These are phyloP conservation scores for Nipponacmea schrenckii DNA, from an alignment of 2,888 invertebrate species.

Conservation along the genomic window DNA sequence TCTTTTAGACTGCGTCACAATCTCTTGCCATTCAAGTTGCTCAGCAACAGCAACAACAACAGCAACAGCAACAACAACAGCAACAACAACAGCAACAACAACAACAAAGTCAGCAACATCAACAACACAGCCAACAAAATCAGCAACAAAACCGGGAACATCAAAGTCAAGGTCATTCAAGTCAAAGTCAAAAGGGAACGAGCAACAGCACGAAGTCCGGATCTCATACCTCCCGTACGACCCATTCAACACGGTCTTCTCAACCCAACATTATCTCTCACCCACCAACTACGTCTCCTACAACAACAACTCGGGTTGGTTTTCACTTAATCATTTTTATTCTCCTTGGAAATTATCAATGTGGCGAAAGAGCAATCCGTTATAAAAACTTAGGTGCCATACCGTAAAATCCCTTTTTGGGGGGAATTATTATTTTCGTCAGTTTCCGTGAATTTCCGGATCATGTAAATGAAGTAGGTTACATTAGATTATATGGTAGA, in stretches of 20 bases:
- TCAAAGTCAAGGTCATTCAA: not conserved
- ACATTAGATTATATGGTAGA: too few species aligned
- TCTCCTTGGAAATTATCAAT: too few species aligned
- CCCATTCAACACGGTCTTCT: constrained; percentile 2
- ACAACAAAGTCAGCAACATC: constrained; percentile 16
- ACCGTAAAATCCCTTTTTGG: too few species aligned
- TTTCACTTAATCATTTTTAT: too few species aligned
- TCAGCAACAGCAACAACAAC: constrained; percentile 18
- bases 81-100: constrained; percentile 21
- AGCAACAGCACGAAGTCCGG: not conserved
- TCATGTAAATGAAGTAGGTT: too few species aligned
- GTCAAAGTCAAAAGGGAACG: not conserved
- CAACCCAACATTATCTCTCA: not conserved
- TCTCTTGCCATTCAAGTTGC: constrained; percentile 3
- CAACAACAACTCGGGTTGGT: too few species aligned
- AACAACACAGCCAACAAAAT: constrained; percentile 19
- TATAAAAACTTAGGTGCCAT: too few species aligned
- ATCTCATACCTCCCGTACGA: constrained; percentile 9
- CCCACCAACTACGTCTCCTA: not conserved
- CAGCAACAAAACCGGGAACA: constrained; percentile 20
- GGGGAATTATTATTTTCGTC: too few species aligned
- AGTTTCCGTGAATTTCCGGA: too few species aligned
- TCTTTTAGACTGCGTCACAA: constrained; percentile 12
- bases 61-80: constrained; percentile 18
- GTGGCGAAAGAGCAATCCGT: too few species aligned